A percentile compares a stretch with the other conserved stretches of the same genome.
These are phyloP conservation scores for Hydrotaea diabolus DNA, from an alignment of 2,888 invertebrate genomes.

Conservation along the genomic window DNA sequence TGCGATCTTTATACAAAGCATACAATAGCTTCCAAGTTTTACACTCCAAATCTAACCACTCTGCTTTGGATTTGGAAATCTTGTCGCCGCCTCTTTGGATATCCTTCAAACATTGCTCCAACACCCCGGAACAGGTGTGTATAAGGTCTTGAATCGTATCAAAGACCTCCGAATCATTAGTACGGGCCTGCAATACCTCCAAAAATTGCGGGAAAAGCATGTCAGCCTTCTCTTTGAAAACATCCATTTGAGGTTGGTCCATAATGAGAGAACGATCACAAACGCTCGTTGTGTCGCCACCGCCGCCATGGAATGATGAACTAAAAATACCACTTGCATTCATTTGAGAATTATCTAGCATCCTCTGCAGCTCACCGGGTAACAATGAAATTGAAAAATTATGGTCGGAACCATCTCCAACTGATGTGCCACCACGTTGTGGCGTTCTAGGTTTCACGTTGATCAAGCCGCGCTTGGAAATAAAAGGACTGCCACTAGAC, in stretches of 20 bases:
- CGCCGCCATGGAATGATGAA: constrained; percentile 57
- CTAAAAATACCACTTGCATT: constrained; percentile 59
- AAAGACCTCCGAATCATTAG: constrained; percentile 75
- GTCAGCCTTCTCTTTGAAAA: constrained; percentile 74
- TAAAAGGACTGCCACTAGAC: constrained; percentile 66
- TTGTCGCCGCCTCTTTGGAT: constrained; percentile 64
- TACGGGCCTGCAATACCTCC: constrained; percentile 78
- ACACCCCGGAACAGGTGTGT: constrained; percentile 73
- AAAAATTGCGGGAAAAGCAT: constrained; percentile 77
- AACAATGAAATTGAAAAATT: constrained; percentile 73
- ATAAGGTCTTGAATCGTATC: constrained; percentile 76
- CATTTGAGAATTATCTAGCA: constrained; percentile 67
- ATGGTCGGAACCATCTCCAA: constrained; percentile 32
- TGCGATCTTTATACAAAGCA: constrained; percentile 90
- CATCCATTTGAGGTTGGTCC: constrained; percentile 56
- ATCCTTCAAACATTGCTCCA: constrained; percentile 75
- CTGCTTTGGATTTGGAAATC: constrained; percentile 70
- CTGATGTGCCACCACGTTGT: constrained; percentile 29
- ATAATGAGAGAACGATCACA: constrained; percentile 64
- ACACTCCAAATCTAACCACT: constrained; percentile 89
- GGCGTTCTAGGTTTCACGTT: constrained; percentile 66
- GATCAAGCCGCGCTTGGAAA: constrained; percentile 65
- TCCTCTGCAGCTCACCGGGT: constrained; percentile 73
- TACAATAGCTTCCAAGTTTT: constrained; percentile 94
- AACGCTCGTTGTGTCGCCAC: constrained; percentile 65